A percentile compares a stretch with the other conserved stretches of the same genome.
These are phyloP conservation scores for Lucifuga dentata DNA, from an alignment of 2,113 vertebrate species.

Conservation along the genomic window DNA sequence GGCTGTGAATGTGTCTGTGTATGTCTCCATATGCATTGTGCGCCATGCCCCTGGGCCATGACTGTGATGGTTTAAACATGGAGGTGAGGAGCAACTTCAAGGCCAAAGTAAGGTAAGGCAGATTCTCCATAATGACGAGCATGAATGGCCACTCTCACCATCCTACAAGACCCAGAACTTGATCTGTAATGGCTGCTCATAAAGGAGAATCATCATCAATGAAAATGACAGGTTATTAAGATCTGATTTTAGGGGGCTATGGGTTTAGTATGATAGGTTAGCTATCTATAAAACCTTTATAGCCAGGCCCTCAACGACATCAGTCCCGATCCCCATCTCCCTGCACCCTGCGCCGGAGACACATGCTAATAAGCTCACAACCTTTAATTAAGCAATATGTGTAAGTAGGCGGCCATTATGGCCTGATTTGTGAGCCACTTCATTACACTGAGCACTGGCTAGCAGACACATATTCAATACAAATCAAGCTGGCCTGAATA, in stretches of 20 bases:
- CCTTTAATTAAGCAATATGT: slow-evolving; percentile 99
- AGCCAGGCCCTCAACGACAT: slow-evolving; percentile 83
- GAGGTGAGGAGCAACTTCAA: slow-evolving; percentile 69
- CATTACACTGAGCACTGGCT: slow-evolving; percentile 93
- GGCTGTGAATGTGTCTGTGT: slow-evolving; percentile 5
- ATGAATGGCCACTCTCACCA: slow-evolving; percentile 49
- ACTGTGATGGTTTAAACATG: slow-evolving; percentile 59
- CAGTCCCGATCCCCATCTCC: slow-evolving; percentile 87
- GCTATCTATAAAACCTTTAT: slow-evolving; percentile 99
- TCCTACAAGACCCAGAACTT: slow-evolving; percentile 70
- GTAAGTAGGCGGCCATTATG: slow-evolving; percentile 99
- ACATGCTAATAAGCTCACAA: slow-evolving; percentile 99
- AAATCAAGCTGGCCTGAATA: slow-evolving; percentile 94
- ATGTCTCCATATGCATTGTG: slow-evolving; percentile 15
- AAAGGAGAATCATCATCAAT: slow-evolving; percentile 85
- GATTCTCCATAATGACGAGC: slow-evolving; percentile 60
- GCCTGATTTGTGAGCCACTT: slow-evolving; percentile 98
- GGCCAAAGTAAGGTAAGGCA: slow-evolving; percentile 67
- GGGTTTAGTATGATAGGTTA: slow-evolving; percentile 92
- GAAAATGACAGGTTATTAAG: slow-evolving; percentile 94
- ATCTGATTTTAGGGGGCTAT: slow-evolving; percentile 82
- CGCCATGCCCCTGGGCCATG: slow-evolving; percentile 17
- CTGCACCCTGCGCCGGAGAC: slow-evolving; percentile 90
- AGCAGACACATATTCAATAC: slow-evolving; percentile 97
- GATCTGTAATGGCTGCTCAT: slow-evolving; percentile 80